Evolutionary conservation across 2,797 vertebrate species (phyloP).

Genomic region (Schizothorax lantsangensis): DNA sequence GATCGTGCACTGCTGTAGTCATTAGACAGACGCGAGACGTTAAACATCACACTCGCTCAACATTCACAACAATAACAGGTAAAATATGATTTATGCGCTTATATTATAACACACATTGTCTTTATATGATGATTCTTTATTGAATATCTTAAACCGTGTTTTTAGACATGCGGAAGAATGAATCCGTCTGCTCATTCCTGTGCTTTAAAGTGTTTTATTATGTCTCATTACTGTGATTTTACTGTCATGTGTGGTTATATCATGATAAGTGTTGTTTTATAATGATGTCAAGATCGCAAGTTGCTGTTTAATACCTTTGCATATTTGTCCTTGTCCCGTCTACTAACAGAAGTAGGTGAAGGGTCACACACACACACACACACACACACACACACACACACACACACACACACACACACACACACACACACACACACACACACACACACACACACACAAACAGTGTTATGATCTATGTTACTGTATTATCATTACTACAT

Average conservation of each 20-base stretch:
- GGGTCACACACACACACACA: constrained; percentile 57
- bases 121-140: background rate
- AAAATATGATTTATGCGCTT: constrained; percentile 3
- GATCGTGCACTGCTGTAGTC: constrained; percentile 40
- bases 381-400: background rate
- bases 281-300: background rate
- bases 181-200: background rate
- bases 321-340: constrained; percentile 25
- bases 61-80: background rate
- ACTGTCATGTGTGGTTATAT: background rate
- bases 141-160: background rate
- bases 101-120: background rate
- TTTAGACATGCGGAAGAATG: background rate
- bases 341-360: constrained; percentile 65
- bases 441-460: background rate
- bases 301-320: background rate
- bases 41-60: background rate
- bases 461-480: background rate
- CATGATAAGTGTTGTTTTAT: background rate
- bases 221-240: background rate
- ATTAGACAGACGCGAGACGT: background rate
- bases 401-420: constrained; percentile 26
- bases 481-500: background rate
- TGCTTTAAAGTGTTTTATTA: background rate
- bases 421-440: constrained; percentile 26